A percentile compares a stretch with the other conserved stretches of the same genome.
phyloP scores from a whole-genome alignment of 2,888 invertebrate genomes.

The Hypomecis punctinalis region DNA sequence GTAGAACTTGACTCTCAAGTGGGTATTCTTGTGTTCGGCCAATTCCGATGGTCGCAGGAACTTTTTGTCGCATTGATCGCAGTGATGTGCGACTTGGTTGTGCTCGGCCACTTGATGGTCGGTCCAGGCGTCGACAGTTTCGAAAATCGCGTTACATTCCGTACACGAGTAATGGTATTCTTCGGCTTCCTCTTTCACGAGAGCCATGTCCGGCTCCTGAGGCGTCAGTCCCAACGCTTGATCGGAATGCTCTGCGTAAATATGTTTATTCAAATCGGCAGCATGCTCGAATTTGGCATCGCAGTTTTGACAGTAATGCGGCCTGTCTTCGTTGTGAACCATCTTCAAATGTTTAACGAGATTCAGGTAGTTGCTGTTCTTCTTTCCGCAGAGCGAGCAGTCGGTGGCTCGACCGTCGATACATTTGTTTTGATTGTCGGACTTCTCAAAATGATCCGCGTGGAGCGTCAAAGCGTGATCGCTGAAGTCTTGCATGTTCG shows the following conservation, averaged over 20 bases:
- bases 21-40: constrained; percentile 87
- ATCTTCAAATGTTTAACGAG: constrained; percentile 85
- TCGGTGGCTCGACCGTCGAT: constrained; percentile 79
- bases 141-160: constrained; percentile 85
- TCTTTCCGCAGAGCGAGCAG: constrained; percentile 84
- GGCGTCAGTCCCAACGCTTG: constrained; percentile 63
- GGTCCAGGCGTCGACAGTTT: constrained; percentile 84
- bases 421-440: constrained; percentile 73
- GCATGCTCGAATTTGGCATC: constrained; percentile 83
- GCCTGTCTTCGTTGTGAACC: constrained; percentile 77
- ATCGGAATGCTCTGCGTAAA: constrained; percentile 85
- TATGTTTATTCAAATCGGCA: constrained; percentile 84
- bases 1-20: constrained; percentile 87
- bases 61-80: constrained; percentile 87
- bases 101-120: constrained; percentile 85
- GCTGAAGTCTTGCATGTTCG: constrained; percentile 78
- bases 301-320: constrained; percentile 86
- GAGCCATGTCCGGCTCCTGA: constrained; percentile 71
- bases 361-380: constrained; percentile 83
- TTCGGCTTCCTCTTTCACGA: constrained; percentile 80
- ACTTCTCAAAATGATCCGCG: constrained; percentile 73
- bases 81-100: constrained; percentile 81
- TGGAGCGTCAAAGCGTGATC: constrained; percentile 78
- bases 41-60: constrained; percentile 86
- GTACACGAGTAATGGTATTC: constrained; percentile 86